Evolutionary conservation across 2,113 vertebrate genomes (phyloP), one percentile per base, ranked within the genome.

Genomic region (Felis chaus): DNA sequence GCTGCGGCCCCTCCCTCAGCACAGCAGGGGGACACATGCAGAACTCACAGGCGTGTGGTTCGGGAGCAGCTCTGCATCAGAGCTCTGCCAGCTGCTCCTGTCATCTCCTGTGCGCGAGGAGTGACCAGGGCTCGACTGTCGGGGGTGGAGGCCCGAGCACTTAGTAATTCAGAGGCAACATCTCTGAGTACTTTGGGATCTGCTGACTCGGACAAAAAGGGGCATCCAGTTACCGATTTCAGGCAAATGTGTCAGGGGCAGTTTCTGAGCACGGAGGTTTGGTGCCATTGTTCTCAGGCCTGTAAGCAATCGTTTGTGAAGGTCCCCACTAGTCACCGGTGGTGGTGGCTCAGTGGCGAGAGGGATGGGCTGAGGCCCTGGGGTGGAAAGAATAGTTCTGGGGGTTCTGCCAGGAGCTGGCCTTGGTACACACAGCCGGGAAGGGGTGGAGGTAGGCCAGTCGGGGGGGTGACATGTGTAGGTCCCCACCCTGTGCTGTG

Each of bases 11-110:
- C 68, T 65, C 63, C 31, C 69, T 39, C 23, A 11, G 50, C 4
- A 39, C 25, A 18, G 53, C 4, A 33, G 50, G 27, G n/a, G 73
- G 65, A 41, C 25, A 1, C 5, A 2, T 6, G 3, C 27, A 63
- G 66, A 74, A 1, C 27, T 27, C 8, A 2, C 65, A 1, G 36
- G 16, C 61, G 69, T 5, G 57, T 7, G 18, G 29, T n/a, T 81
- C 31, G 16, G 16, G 33, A 13, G 74, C 91, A 63, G 96, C 61
- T 74, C 95, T 41, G 50, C 84, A 61, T 97, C 89, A 10, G 66
- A 88, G 85, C 41, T 4, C 31, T 36, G 33, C 61, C 65, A 61
- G 12, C 61, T 7, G 1, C 71, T 19, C 4, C 48, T 39, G 63
- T 88, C 21, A 1, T 23, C 48, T 19, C 4, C 5, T 36, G 19